Conservation (phyloP, 2,797 vertebrate species). For the Dromococcyx pavoninus region DNA sequence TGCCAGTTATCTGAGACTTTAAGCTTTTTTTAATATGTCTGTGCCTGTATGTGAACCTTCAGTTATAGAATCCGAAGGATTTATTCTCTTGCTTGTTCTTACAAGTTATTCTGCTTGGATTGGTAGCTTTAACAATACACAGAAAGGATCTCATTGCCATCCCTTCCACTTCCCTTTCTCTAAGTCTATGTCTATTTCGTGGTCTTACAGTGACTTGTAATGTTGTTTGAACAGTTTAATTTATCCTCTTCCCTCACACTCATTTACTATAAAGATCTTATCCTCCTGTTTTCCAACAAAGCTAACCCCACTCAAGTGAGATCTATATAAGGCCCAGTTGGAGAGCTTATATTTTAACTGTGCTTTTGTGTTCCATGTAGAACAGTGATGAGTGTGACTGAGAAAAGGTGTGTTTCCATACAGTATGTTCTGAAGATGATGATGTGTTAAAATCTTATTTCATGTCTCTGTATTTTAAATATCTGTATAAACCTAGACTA, state of each 20-base stretch:
- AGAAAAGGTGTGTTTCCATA: not conserved
- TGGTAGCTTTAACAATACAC: not conserved
- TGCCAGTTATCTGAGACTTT: not conserved
- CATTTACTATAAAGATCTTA: not conserved
- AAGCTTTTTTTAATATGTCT: not conserved
- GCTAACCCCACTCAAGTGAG: not conserved
- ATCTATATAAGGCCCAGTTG: not conserved
- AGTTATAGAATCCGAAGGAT: not conserved
- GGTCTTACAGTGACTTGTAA: not conserved
- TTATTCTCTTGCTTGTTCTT: not conserved
- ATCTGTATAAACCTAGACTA: not conserved
- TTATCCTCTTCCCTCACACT: not conserved
- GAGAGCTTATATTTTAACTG: not conserved
- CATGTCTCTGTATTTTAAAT: not conserved
- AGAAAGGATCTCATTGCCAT: not conserved
- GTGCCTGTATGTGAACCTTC: not conserved
- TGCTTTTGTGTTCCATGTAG: not conserved
- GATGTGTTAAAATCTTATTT: not conserved
- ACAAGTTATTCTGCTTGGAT: not conserved
- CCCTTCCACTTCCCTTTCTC: not conserved
- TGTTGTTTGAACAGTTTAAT: not conserved
- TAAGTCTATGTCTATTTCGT: rapidly evolving
- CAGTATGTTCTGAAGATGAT: not conserved
- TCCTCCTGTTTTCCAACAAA: not conserved
- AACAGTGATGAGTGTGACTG: not conserved